A percentile compares a stretch with the other conserved stretches of the same genome.
Evolutionary conservation across 2,113 vertebrate species (phyloP).

Genomic region (Bambusicola thoracicus): DNA sequence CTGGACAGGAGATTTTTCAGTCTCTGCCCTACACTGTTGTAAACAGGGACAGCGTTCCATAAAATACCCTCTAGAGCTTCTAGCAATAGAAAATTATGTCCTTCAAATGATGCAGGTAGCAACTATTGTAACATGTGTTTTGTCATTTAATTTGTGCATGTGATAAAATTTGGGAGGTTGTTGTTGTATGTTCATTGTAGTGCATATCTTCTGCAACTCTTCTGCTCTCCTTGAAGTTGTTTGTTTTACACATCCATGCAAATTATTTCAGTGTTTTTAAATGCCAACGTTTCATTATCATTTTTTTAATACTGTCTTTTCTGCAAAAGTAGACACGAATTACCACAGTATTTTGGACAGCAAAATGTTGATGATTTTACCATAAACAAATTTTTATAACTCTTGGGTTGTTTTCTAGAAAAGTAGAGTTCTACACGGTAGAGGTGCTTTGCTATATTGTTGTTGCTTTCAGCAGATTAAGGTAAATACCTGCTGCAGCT

Average conservation of each 20-base stretch:
- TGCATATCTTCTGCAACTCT: not conserved
- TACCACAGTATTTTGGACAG: not conserved
- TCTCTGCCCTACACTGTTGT: not conserved
- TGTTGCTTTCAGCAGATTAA: not conserved
- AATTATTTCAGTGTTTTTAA: not conserved
- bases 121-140: not conserved
- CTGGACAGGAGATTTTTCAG: not conserved
- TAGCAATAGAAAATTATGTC: not conserved
- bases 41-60: not conserved
- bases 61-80: not conserved
- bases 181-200: accelerated
- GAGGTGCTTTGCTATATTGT: not conserved
- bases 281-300: not conserved
- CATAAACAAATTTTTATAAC: not conserved
- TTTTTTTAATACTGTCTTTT: not conserved
- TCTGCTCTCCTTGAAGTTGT: not conserved
- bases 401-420: not conserved
- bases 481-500: not conserved
- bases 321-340: not conserved
- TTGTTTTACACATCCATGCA: not conserved
- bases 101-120: not conserved
- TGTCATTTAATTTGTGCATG: not conserved
- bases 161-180: not conserved
- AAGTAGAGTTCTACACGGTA: not conserved
- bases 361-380: not conserved